Percentiles rank a stretch among this genome's conserved stretches.
Conservation (phyloP, 2,797 vertebrate species). For the Podargus strigoides region DNA sequence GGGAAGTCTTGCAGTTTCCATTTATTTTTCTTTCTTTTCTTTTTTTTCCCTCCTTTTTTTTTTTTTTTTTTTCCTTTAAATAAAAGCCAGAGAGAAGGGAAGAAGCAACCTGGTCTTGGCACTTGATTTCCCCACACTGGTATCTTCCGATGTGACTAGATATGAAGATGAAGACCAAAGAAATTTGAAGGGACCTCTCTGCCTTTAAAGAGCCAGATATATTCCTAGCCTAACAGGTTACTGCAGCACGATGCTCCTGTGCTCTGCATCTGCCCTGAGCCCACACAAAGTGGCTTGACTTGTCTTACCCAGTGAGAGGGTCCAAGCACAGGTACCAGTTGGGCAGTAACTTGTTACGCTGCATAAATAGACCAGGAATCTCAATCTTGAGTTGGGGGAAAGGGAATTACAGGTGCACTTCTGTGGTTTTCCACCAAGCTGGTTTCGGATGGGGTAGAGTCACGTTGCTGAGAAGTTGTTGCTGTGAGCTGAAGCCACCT, state of each 20-base stretch:
- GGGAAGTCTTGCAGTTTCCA: constrained; percentile 49
- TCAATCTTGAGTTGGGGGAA: background rate
- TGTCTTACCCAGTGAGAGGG: background rate
- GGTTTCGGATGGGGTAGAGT: background rate
- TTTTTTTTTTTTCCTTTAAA: background rate
- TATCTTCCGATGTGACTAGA: constrained; percentile 64
- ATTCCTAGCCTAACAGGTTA: constrained; percentile 30
- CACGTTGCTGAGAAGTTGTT: background rate
- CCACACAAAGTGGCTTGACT: background rate
- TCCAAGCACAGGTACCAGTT: background rate
- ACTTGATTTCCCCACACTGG: constrained; percentile 42
- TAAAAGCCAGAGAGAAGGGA: constrained; percentile 34
- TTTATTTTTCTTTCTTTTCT: constrained; percentile 43
- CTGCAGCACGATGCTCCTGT: background rate
- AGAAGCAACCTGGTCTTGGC: constrained; percentile 28
- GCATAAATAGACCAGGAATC: background rate
- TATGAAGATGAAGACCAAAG: constrained; percentile 46
- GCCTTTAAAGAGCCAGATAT: constrained; percentile 4
- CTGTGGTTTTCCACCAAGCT: background rate
- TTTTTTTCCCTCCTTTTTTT: fast-evolving
- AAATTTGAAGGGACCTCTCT: constrained; percentile 17
- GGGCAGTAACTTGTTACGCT: constrained; percentile 11
- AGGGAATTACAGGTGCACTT: background rate
- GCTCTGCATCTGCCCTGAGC: constrained; percentile 13
- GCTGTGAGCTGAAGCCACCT: background rate